Base-by-base conservation (phyloP, 2,888 invertebrate species). In the Netelia melanura region DNA sequence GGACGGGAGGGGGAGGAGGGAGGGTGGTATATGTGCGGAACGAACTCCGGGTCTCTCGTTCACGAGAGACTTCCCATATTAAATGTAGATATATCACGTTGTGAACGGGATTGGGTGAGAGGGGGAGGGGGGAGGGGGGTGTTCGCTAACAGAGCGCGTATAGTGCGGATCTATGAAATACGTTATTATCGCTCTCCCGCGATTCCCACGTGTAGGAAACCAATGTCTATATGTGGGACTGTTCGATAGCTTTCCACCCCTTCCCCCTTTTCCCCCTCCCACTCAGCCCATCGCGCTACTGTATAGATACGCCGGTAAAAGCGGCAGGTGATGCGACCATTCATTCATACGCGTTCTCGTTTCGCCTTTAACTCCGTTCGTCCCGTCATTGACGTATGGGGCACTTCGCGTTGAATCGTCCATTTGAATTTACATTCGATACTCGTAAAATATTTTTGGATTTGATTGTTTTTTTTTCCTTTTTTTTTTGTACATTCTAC, bases 101-200 rank as follows among this genome's bases (percentile, higher is more conserved):
- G 62, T 9, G 65, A 71, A 65, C 21, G 62, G 62, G 38, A 21
- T 21, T 11, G 71, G 38, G 38, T 11, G 71, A 6, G 38, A 64
- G 56, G 30, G 72, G 58, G 64, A 21, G 54, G 43, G 72, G 65
- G 68, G 67, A 68, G 61, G 64, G 77, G 52, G 78, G 23, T 85
- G 85, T 74, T 84, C 81, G 76, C 70, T 76, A 81, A 81, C 81
- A 58, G 82, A 80, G 68, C 75, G 64, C 71, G 52, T 81, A 83
- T 79, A 86, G 76, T 75, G 62, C 65, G 67, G 70, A 64, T 74
- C 79, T 79, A 83, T 86, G 85, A 87, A 87, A 87, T 85, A 84
- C 84, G 87, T 87, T 86, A 87, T 86, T 87, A 87, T 87, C 86
- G 80, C 58, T 30, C 72, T 85, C 65, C 58, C 64, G 64, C 43